Evolutionary conservation across 2,797 vertebrate species (phyloP).

Genomic region (Alfaro cultratus): DNA sequence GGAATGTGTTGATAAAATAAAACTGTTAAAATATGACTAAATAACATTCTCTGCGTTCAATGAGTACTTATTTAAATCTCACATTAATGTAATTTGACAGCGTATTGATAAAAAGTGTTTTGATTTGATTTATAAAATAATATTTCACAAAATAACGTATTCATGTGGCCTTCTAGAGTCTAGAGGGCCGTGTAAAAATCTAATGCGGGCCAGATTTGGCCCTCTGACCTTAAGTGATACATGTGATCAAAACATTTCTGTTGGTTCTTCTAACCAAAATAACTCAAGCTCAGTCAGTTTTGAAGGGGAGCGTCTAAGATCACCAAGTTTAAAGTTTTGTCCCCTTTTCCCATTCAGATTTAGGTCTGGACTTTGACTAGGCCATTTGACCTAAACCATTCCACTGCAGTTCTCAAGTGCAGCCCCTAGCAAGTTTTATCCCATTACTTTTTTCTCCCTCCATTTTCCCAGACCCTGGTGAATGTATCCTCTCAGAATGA

Average conservation of each 20-base stretch:
- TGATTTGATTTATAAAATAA: too few relatives aligned
- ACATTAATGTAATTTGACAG: too few relatives aligned
- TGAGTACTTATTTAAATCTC: too few relatives aligned
- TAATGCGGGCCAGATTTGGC: too few relatives aligned
- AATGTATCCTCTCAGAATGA: background rate
- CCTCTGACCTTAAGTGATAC: too few relatives aligned
- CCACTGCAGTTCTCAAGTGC: background rate
- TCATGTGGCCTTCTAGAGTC: too few relatives aligned
- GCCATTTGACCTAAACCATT: background rate
- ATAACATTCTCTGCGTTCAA: too few relatives aligned
- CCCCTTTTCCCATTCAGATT: background rate
- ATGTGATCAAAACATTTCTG: background rate
- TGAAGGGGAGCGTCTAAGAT: background rate
- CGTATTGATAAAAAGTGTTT: too few relatives aligned
- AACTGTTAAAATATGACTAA: too few relatives aligned
- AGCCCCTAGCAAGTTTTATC: background rate
- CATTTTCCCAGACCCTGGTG: background rate
- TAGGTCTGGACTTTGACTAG: background rate
- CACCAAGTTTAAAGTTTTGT: background rate
- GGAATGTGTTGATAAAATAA: background rate
- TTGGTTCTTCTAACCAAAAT: background rate
- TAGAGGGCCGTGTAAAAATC: too few relatives aligned
- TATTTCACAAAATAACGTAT: too few relatives aligned
- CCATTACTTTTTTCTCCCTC: background rate
- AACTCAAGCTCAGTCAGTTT: background rate